Evolutionary conservation across 2,797 vertebrate genomes (phyloP), one percentile per base, ranked within the genome.

Genomic region (Lepidocolaptes lacrymiger): DNA sequence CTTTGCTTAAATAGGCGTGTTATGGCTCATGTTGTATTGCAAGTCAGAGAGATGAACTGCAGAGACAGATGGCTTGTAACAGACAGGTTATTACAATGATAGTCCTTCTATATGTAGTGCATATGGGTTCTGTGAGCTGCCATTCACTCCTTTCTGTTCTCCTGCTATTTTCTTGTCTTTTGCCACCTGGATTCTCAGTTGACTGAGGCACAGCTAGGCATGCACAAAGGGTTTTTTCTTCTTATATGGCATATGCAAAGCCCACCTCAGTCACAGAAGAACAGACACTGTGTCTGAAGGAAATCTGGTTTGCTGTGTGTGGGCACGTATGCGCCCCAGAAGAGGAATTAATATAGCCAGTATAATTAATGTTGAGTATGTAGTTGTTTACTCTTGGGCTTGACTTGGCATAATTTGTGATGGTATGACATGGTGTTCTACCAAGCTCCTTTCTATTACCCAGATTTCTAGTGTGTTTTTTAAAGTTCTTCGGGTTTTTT

Each of bases 111-210:
- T 85, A 39, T 51, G 85, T 39, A 19, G 76, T 89, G 66, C 85
- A 71, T 95, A 85, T 89, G 93, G 93, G 41, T 94, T 91, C 66
- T 84, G 48, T 73, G 90, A 94, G 90, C 85, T 95, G 85, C 95
- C 88, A 72, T 95, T 90, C 80, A 12, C 52, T 54, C 52, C 30
- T 54, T 54, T 54, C 52, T 54, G 32, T 54, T 88, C 67, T 59
- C 48, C 66, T 88, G 79, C 88, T 96, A 78, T 90, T 88, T 95
- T 94, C 79, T 48, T 86, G 91, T 88, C 87, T 93, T 94, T 86
- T 86, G 86, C 93, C 91, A 91, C 88, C 79, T 93, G 93, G 75
- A 46, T 92, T 93, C 79, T 80, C 71, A 87, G 20, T 68, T 85
- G 82, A 85, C 76, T 91, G 91, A 81, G 75, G 52, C 87, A 85